These are phyloP conservation scores for Tryphoninae sp. DNA, from an alignment of 2,888 invertebrate genomes.

Conservation along the genomic window DNA sequence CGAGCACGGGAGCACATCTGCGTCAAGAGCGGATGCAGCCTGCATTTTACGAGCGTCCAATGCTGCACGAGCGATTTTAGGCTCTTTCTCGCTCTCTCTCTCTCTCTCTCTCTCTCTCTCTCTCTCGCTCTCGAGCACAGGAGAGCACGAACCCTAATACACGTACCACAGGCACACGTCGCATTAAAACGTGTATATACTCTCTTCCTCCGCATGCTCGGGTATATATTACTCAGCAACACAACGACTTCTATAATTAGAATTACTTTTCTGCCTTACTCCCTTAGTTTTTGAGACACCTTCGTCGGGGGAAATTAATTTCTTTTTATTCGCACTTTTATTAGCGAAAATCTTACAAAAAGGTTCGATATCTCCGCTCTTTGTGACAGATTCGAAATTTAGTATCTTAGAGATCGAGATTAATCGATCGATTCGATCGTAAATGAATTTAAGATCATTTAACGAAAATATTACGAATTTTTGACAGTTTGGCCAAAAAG, in stretches of 20 bases:
- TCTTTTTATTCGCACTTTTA: slow-evolving; percentile 14
- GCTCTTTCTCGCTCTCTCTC: slow-evolving; percentile 49
- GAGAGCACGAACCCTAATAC: slow-evolving; percentile 36
- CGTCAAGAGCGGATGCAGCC: slow-evolving; percentile 79
- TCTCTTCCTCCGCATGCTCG: slow-evolving; percentile 67
- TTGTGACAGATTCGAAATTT: too few species aligned
- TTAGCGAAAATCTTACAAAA: background rate
- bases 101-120: slow-evolving; percentile 45
- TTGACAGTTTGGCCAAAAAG: too few species aligned
- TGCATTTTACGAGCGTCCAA: slow-evolving; percentile 79
- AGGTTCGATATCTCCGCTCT: too few species aligned
- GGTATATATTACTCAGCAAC: slow-evolving; percentile 57
- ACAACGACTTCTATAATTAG: slow-evolving; percentile 78
- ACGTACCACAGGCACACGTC: slow-evolving; percentile 57
- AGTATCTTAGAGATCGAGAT: too few species aligned
- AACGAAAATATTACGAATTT: too few species aligned
- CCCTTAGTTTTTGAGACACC: slow-evolving; percentile 70
- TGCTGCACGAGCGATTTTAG: slow-evolving; percentile 71
- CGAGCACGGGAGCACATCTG: slow-evolving; percentile 72
- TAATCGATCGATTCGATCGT: too few species aligned
- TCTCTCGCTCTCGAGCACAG: slow-evolving; percentile 34
- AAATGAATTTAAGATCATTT: too few species aligned
- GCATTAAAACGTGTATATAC: slow-evolving; percentile 66
- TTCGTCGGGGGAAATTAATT: slow-evolving; percentile 51
- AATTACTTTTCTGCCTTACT: slow-evolving; percentile 70